These are phyloP conservation scores for Heliangelus exortis DNA, from an alignment of 2,797 vertebrate genomes.

Conservation along the genomic window DNA sequence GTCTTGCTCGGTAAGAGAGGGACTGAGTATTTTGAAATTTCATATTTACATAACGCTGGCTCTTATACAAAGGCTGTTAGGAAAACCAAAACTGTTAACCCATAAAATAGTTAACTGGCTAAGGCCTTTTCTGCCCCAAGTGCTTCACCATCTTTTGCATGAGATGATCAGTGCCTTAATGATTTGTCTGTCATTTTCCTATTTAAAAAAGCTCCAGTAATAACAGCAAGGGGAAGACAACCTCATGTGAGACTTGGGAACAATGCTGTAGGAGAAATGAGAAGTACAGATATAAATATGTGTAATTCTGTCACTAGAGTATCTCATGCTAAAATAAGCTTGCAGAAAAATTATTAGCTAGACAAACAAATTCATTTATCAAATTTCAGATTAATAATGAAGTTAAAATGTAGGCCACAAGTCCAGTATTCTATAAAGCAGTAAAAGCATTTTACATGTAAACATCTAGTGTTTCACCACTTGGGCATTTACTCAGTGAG, in stretches of 20 bases:
- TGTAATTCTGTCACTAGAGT: not conserved
- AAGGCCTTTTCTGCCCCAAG: not conserved
- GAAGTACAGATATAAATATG: not conserved
- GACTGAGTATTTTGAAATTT: not conserved
- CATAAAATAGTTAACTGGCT: not conserved
- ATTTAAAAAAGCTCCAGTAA: not conserved
- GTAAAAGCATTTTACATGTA: not conserved
- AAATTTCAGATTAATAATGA: not conserved
- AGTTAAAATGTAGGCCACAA: not conserved
- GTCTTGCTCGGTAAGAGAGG: not conserved
- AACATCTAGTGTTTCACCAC: not conserved
- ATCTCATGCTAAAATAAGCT: not conserved
- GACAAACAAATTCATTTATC: not conserved
- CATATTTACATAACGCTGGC: not conserved
- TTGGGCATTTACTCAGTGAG: conserved; percentile 9
- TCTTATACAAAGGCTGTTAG: not conserved
- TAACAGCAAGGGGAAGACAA: not conserved
- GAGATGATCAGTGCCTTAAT: not conserved
- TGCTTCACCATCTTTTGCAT: not conserved
- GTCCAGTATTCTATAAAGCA: not conserved
- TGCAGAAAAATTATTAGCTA: not conserved
- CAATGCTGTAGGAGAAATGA: not conserved
- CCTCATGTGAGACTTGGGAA: not conserved
- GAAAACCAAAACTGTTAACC: not conserved
- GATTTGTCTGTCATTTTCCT: not conserved